Conservation (phyloP, 2,888 invertebrate genomes). For the Bibio marci region DNA sequence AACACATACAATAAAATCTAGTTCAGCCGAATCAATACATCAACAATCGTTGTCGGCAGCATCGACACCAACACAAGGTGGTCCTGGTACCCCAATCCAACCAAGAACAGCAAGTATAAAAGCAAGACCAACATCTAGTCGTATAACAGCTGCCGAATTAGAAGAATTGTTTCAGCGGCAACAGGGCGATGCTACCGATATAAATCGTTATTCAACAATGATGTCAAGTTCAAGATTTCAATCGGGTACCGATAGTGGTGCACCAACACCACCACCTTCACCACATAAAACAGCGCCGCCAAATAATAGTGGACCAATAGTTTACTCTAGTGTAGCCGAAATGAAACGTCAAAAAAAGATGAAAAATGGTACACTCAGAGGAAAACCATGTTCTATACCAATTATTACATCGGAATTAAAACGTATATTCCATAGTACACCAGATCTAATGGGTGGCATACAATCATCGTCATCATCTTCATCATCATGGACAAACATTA, state of each 20-base stretch:
- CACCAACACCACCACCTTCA: constrained; percentile 46
- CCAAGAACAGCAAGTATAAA: constrained; percentile 83
- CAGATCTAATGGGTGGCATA: constrained; percentile 45
- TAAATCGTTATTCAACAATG: constrained; percentile 32
- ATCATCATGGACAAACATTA: constrained; percentile 21
- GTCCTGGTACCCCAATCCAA: constrained; percentile 46
- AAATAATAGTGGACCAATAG: constrained; percentile 32
- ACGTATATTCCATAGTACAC: constrained; percentile 79
- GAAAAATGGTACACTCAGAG: constrained; percentile 26
- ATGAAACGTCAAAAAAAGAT: constrained; percentile 71
- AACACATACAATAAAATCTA: constrained; percentile 52
- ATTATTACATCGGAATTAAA: constrained; percentile 35
- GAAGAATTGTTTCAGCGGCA: constrained; percentile 87
- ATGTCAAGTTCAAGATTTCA: constrained; percentile 67
- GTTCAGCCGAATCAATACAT: constrained; percentile 67
- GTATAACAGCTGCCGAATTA: constrained; percentile 80
- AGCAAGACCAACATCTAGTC: constrained; percentile 68
- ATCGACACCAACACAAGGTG: constrained; percentile 31
- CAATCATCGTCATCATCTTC: constrained; percentile 16
- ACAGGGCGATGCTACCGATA: constrained; percentile 40
- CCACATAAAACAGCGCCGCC: constrained; percentile 39
- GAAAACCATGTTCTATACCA: constrained; percentile 28
- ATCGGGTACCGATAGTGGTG: constrained; percentile 36
- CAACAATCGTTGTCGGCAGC: constrained; percentile 25
- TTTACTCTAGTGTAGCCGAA: constrained; percentile 87